phyloP scores from a whole-genome alignment of 2,888 invertebrate species.

The Parnassius smintheus region DNA sequence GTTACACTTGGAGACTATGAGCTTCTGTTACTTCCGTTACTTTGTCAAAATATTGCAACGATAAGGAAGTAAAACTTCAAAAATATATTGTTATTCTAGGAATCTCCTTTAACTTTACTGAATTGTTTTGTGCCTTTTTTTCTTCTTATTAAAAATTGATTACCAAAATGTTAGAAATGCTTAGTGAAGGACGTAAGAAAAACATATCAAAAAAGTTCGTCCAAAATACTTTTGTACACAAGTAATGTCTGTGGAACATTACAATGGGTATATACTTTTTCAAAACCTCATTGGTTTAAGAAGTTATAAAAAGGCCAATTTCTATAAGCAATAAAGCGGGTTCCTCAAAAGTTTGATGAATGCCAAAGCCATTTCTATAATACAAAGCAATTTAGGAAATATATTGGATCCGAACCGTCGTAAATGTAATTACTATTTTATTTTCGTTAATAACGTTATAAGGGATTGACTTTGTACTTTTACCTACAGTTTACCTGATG shows the following conservation, averaged over 20 bases:
- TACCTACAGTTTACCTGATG: too few relatives aligned
- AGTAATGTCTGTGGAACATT: conserved; percentile 6
- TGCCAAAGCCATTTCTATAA: conserved; percentile 26
- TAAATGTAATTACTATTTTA: conserved; percentile 17
- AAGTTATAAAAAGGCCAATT: conserved; percentile 27
- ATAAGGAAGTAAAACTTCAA: too few relatives aligned
- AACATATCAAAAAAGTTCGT: neutral
- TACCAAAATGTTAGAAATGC: too few relatives aligned
- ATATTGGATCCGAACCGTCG: conserved; percentile 14
- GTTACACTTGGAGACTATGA: too few relatives aligned
- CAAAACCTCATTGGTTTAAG: conserved; percentile 18
- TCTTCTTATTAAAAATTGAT: too few relatives aligned
- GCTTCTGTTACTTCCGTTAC: too few relatives aligned
- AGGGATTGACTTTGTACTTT: too few relatives aligned
- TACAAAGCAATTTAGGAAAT: conserved; percentile 19
- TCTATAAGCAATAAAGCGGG: conserved; percentile 23
- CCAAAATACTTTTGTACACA: neutral
- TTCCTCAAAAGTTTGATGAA: conserved; percentile 24
- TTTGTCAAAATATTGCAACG: too few relatives aligned
- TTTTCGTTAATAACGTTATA: neutral
- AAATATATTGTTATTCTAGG: too few relatives aligned
- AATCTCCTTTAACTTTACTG: too few relatives aligned
- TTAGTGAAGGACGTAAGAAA: too few relatives aligned
- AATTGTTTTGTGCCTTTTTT: too few relatives aligned
- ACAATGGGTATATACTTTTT: conserved; percentile 16